Evolutionary conservation across 2,888 invertebrate genomes (phyloP), one percentile per base, ranked within the genome.

Genomic region (Drymonia ruficornis): DNA sequence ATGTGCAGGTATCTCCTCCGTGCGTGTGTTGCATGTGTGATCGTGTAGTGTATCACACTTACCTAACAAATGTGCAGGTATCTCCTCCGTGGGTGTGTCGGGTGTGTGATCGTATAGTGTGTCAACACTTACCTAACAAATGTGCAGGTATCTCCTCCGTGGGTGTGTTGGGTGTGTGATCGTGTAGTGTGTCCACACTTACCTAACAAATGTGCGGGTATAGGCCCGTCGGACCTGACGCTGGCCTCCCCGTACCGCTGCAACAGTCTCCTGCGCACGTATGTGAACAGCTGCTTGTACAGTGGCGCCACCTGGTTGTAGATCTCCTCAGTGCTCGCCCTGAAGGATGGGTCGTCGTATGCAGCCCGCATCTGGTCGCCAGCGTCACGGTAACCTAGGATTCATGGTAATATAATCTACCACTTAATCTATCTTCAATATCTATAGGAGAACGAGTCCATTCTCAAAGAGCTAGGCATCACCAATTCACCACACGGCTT

Each of bases 191-290:
- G 12, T 12, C 9, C 11, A 31, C 31, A 60, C 69, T 74, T 60
- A 92, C 93, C 98, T 13, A 98, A 80, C 13, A 98, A 78, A 89
- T 98, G 98, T 0, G 97, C 96, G 0, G 98, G 98, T 52, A 98
- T 94, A 0, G 97, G 97, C 0, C 97, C 97, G 55, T 96, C 95
- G 4, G 89, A 81, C 19, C 95, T 83, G 0, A 96, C 83, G 0
- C 80, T 89, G 46, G 92, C 87, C 19, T 93, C 93, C 0, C 96
- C 95, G 66, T 96, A 96, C 43, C 94, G 80, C 51, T 94, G 91
- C 8, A 94, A 88, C 19, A 98, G 83, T 62, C 95, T 94, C 34
- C 94, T 88, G 43, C 98, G 87, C 0, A 97, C 97, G 67, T 96
- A 98, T 0, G 97, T 96, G 78, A 98, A 97, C 1, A 98, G 88